These are phyloP conservation scores for Xestobium rufovillosum DNA, from an alignment of 2,888 invertebrate species.

Conservation along the genomic window DNA sequence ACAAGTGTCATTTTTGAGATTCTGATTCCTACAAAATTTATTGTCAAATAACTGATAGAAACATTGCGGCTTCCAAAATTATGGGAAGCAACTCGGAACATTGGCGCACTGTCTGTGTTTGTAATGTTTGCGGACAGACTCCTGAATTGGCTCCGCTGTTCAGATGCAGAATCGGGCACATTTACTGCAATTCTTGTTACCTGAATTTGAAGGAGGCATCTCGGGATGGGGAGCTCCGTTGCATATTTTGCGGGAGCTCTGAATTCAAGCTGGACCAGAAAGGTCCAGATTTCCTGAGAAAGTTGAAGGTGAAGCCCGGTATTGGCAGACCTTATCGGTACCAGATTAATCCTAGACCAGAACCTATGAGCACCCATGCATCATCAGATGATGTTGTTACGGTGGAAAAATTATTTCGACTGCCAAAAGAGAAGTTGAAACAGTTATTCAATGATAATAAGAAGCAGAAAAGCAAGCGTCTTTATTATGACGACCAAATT, in stretches of 20 bases:
- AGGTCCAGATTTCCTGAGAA: slow-evolving; percentile 30
- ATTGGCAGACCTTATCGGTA: slow-evolving; percentile 35
- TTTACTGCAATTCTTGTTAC: slow-evolving; percentile 35
- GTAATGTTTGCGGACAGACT: slow-evolving; percentile 33
- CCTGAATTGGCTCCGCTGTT: slow-evolving; percentile 34
- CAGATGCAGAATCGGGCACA: slow-evolving; percentile 34
- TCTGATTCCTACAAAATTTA: no score
- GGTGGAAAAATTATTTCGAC: slow-evolving; percentile 31
- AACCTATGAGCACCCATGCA: slow-evolving; percentile 7
- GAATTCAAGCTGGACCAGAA: slow-evolving; percentile 22
- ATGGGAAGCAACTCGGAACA: slow-evolving; percentile 20
- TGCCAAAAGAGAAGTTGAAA: slow-evolving; percentile 26
- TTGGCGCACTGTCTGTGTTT: slow-evolving; percentile 32
- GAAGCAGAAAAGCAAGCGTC: slow-evolving; percentile 8
- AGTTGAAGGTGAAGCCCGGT: slow-evolving; percentile 34
- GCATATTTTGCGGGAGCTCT: slow-evolving; percentile 22
- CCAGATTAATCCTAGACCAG: slow-evolving; percentile 16
- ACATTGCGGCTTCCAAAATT: no score
- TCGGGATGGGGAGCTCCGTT: slow-evolving; percentile 22
- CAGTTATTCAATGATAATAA: slow-evolving; percentile 22
- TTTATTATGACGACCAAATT: slow-evolving; percentile 16
- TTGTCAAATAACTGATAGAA: no score
- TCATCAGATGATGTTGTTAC: slow-evolving; percentile 23
- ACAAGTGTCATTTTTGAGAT: no score
- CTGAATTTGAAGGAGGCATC: slow-evolving; percentile 27